Evolutionary conservation across 2,888 invertebrate species (phyloP).

Genomic region (Vanessa cardui): DNA sequence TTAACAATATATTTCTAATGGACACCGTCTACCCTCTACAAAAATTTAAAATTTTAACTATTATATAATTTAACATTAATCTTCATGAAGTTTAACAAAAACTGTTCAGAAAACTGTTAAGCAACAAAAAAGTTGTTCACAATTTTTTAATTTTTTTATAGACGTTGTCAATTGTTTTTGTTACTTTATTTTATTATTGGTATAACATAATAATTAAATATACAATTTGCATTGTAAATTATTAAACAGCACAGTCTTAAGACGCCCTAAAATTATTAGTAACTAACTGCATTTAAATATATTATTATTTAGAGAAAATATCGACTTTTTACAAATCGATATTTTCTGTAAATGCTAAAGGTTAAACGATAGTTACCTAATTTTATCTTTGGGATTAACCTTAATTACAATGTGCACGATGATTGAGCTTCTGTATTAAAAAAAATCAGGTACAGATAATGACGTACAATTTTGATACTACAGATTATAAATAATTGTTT

Average conservation of each 20-base stretch:
- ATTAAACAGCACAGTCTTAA: constrained; percentile 26
- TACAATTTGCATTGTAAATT: constrained; percentile 10
- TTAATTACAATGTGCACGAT: constrained; percentile 28
- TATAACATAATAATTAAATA: background rate
- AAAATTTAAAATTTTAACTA: background rate
- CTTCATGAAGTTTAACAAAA: background rate
- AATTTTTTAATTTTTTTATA: background rate
- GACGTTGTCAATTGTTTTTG: background rate
- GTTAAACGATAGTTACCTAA: constrained; percentile 28
- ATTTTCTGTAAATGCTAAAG: constrained; percentile 6
- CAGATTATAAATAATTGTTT: constrained; percentile 5
- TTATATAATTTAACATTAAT: background rate
- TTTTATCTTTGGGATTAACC: constrained; percentile 43
- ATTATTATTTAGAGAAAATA: constrained; percentile 3
- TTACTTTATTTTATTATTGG: background rate
- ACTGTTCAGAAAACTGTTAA: background rate
- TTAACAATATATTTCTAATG: constrained; percentile 18
- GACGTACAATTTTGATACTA: constrained; percentile 36
- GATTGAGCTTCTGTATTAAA: constrained; percentile 32
- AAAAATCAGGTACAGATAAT: constrained; percentile 58
- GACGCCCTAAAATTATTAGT: constrained; percentile 12
- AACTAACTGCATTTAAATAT: constrained; percentile 14
- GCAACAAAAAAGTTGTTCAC: background rate
- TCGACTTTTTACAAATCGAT: background rate
- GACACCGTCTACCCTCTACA: constrained; percentile 12